Evolutionary conservation across 2,797 vertebrate genomes (phyloP).

Genomic region (Lutjanus campechanus): DNA sequence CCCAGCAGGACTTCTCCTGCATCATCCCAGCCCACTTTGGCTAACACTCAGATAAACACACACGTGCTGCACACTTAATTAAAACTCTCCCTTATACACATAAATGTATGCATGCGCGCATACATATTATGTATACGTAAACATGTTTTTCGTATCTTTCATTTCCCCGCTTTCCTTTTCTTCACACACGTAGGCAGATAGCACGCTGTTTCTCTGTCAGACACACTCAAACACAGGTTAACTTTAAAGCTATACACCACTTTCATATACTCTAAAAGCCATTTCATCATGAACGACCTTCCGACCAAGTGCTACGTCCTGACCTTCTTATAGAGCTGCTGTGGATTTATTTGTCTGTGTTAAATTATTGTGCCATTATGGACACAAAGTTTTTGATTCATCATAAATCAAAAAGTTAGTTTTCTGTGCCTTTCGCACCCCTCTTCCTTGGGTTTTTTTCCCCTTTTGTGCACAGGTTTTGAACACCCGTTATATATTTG

Average conservation of each 20-base stretch:
- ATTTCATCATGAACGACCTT: constrained; percentile 13
- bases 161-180: background rate
- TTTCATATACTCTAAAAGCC: constrained; percentile 1
- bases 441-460: background rate
- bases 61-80: constrained; percentile 60
- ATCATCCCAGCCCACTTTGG: constrained; percentile 70
- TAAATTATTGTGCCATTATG: background rate
- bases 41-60: constrained; percentile 56
- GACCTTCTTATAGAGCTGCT: background rate
- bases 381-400: background rate
- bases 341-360: background rate
- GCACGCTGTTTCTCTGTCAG: background rate
- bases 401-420: background rate
- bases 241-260: background rate
- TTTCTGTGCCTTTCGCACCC: background rate
- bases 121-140: background rate
- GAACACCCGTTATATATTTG: background rate
- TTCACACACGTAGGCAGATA: background rate
- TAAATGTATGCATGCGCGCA: background rate
- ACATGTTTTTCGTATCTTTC: background rate
- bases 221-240: background rate
- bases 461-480: background rate
- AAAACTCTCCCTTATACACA: constrained; percentile 42
- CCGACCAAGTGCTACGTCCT: background rate
- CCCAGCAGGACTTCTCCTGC: constrained; percentile 79